Percentiles rank a stretch among this genome's conserved stretches.
phyloP scores from a whole-genome alignment of 2,888 invertebrate species.

The Drosophila emarginata region DNA sequence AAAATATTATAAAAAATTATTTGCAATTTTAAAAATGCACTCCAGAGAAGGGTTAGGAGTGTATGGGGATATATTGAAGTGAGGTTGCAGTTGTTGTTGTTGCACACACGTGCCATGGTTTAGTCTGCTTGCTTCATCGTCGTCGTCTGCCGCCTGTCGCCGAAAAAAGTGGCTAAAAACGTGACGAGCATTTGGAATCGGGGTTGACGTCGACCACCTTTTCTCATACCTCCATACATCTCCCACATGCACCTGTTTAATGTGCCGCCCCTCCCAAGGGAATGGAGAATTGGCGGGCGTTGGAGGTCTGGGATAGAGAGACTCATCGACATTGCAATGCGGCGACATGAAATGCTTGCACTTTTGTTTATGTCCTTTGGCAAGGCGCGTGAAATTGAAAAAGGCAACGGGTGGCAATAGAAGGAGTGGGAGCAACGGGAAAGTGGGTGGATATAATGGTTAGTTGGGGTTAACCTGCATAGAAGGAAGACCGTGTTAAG shows the following conservation, averaged over 20 bases:
- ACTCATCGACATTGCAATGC: constrained; percentile 33
- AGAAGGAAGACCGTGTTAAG: constrained; percentile 38
- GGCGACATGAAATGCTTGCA: constrained; percentile 61
- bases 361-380: constrained; percentile 63
- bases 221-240: neutral
- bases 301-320: neutral
- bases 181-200: constrained; percentile 61
- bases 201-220: constrained; percentile 25
- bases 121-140: constrained; percentile 55
- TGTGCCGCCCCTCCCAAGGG: constrained; percentile 3
- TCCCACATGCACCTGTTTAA: constrained; percentile 41
- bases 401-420: constrained; percentile 25
- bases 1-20: constrained; percentile 50
- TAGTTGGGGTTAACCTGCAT: constrained; percentile 8
- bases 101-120: constrained; percentile 58
- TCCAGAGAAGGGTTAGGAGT: constrained; percentile 25
- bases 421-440: constrained; percentile 5
- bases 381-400: constrained; percentile 64
- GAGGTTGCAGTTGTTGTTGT: constrained; percentile 14
- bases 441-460: neutral
- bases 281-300: neutral
- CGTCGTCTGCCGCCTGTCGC: constrained; percentile 47
- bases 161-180: constrained; percentile 65
- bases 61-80: constrained; percentile 2
- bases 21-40: constrained; percentile 57